Evolutionary conservation across 2,797 vertebrate species (phyloP).

Genomic region (Enteromius viviparus): DNA sequence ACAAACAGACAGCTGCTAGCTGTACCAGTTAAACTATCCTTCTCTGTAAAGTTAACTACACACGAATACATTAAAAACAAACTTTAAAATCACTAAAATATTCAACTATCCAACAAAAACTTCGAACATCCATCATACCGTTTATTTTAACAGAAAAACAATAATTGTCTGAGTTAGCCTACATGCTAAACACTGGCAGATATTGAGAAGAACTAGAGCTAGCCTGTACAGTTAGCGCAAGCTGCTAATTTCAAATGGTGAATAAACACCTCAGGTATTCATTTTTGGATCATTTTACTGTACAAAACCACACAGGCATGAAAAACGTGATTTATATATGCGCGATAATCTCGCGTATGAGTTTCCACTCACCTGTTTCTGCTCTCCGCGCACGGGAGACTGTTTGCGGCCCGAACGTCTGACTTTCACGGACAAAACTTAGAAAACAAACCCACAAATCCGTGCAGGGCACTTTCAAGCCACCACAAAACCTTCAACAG

Average conservation of each 20-base stretch:
- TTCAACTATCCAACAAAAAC: not conserved
- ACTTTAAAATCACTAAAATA: not conserved
- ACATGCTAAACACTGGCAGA: slow-evolving; percentile 30
- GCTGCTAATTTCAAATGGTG: slow-evolving; percentile 2
- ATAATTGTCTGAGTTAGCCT: slow-evolving; percentile 17
- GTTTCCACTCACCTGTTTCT: slow-evolving; percentile 49
- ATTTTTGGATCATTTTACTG: too few species aligned
- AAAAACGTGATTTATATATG: not conserved
- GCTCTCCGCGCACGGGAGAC: slow-evolving; percentile 50
- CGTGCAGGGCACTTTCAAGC: slow-evolving; percentile 9
- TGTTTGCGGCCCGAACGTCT: slow-evolving; percentile 42
- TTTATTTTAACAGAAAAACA: not conserved
- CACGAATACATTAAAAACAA: not conserved
- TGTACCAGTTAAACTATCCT: not conserved
- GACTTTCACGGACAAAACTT: slow-evolving; percentile 41
- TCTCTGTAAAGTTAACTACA: not conserved
- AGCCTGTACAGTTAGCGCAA: slow-evolving; percentile 31
- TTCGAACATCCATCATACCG: not conserved
- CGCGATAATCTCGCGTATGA: not conserved
- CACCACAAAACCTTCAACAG: not conserved
- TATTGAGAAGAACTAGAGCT: slow-evolving; percentile 18
- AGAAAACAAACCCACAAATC: slow-evolving; percentile 33
- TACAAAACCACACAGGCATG: not conserved
- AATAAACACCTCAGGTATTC: not conserved
- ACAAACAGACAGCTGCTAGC: slow-evolving; percentile 27